Conservation (phyloP, 2,797 vertebrate genomes). For the Alfaro cultratus region DNA sequence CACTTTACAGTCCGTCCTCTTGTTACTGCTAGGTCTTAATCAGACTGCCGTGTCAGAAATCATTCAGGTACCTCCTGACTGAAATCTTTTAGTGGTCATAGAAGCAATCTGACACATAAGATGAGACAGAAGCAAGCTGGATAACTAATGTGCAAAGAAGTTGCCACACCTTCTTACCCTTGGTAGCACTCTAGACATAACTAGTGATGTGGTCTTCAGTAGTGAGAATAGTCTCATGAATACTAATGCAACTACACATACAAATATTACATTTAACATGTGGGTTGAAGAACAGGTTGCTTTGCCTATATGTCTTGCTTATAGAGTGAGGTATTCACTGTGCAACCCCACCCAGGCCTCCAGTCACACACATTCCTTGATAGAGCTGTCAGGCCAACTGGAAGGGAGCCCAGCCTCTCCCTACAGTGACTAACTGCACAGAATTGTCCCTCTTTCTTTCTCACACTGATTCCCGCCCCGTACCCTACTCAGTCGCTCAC, state of each 20-base stretch:
- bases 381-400: slow-evolving; percentile 83
- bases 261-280: slow-evolving; percentile 29
- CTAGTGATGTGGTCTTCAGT: slow-evolving; percentile 22
- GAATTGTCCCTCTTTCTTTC: slow-evolving; percentile 79
- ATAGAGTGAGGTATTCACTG: slow-evolving; percentile 50
- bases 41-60: slow-evolving; percentile 34
- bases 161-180: slow-evolving; percentile 6
- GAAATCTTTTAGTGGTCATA: slow-evolving; percentile 14
- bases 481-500: slow-evolving; percentile 31
- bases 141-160: not conserved
- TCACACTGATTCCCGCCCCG: slow-evolving; percentile 39
- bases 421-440: slow-evolving; percentile 82
- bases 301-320: slow-evolving; percentile 44
- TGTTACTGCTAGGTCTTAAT: slow-evolving; percentile 58
- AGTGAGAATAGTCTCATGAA: slow-evolving; percentile 25
- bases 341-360: slow-evolving; percentile 78
- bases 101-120: slow-evolving; percentile 1
- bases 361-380: slow-evolving; percentile 85
- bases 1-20: slow-evolving; percentile 61
- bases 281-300: slow-evolving; percentile 12
- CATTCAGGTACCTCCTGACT: slow-evolving; percentile 21
- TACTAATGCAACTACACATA: slow-evolving; percentile 24
- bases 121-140: not conserved
- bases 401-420: slow-evolving; percentile 83
- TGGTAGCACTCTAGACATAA: slow-evolving; percentile 7